A percentile compares a stretch with the other conserved stretches of the same genome.
These are phyloP conservation scores for Cactoblastis cactorum DNA, from an alignment of 2,888 invertebrate genomes.

Conservation along the genomic window DNA sequence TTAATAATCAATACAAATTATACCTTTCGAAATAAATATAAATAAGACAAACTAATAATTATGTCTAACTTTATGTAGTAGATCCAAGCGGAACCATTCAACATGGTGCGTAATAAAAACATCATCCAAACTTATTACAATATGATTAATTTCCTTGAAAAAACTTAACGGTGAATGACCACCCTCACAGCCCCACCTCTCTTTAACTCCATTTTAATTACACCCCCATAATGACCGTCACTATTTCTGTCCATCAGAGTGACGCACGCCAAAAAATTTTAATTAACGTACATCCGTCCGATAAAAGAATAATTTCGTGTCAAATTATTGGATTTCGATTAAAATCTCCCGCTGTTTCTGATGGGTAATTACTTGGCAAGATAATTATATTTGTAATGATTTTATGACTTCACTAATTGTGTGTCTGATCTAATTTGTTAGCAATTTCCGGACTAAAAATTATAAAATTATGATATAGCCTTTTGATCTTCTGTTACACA, in stretches of 20 bases:
- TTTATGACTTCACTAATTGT: neutral
- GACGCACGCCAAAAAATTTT: slow-evolving; percentile 16
- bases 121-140: slow-evolving; percentile 4
- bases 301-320: slow-evolving; percentile 18
- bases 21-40: neutral
- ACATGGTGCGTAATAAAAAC: slow-evolving; percentile 8
- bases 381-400: neutral
- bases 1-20: too few species aligned
- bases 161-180: slow-evolving; percentile 9
- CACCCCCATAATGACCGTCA: slow-evolving; percentile 12
- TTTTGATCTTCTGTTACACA: too few species aligned
- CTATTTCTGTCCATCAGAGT: slow-evolving; percentile 8
- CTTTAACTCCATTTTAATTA: slow-evolving; percentile 11
- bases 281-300: slow-evolving; percentile 16
- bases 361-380: neutral
- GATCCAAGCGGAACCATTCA: neutral
- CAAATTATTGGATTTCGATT: slow-evolving; percentile 14
- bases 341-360: neutral
- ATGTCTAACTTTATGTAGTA: neutral
- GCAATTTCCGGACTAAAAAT: neutral
- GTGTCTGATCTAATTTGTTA: neutral
- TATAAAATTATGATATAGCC: neutral
- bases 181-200: neutral
- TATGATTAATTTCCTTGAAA: slow-evolving; percentile 7
- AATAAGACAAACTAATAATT: neutral